Conservation (phyloP, 2,113 vertebrate species). For the Uropsilus gracilis region DNA sequence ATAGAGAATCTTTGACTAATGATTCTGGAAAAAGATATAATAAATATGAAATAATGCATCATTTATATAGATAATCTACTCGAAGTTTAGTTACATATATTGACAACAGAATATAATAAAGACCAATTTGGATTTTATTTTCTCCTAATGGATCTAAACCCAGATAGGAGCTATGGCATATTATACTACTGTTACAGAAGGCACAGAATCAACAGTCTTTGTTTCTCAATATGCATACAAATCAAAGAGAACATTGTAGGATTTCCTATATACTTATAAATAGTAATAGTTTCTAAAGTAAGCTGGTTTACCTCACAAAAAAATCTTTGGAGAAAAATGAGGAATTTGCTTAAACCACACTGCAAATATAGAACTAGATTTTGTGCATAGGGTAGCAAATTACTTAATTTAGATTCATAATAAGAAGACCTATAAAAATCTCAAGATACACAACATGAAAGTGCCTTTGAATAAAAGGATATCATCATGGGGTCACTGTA, state of each 20-base stretch:
- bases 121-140: background rate
- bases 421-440: conserved; percentile 8
- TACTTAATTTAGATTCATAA: background rate
- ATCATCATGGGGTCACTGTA: background rate
- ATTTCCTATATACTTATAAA: background rate
- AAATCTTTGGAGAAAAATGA: background rate
- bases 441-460: background rate
- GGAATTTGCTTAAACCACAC: background rate
- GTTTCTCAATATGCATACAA: background rate
- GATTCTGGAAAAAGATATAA: background rate
- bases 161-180: background rate
- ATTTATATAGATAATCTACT: background rate
- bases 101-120: background rate
- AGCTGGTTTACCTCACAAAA: background rate
- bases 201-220: background rate
- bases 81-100: background rate
- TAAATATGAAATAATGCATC: background rate
- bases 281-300: background rate
- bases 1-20: background rate
- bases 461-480: background rate
- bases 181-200: background rate
- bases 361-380: background rate
- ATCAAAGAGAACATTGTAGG: background rate
- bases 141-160: background rate
- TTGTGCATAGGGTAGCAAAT: background rate